phyloP scores from a whole-genome alignment of 2,797 vertebrate species.

The Odontamblyopus rebecca region DNA sequence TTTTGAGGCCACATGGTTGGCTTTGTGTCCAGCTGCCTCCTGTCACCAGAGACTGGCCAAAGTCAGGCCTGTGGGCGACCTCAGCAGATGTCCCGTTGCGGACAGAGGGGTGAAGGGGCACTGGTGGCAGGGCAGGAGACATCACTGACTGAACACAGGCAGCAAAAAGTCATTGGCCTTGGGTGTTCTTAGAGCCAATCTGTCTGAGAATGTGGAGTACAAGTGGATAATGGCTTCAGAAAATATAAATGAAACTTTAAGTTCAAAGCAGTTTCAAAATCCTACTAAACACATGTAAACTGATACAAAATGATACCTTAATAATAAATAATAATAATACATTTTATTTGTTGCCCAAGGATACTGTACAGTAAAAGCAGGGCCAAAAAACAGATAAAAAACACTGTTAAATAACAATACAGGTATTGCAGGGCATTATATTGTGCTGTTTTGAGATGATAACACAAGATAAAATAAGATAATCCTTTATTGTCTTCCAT shows the following conservation, averaged over 20 bases:
- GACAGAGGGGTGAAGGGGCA: slow-evolving; percentile 44
- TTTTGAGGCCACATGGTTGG: slow-evolving; percentile 37
- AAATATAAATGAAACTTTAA: background rate
- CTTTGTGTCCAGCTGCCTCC: slow-evolving; percentile 69
- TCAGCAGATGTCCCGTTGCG: slow-evolving; percentile 70
- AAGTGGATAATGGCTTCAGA: background rate
- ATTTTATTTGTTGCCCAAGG: too few relatives aligned
- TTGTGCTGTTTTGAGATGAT: slow-evolving; percentile 9
- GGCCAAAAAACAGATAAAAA: too few relatives aligned
- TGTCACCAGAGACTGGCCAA: slow-evolving; percentile 54
- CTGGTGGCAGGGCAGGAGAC: slow-evolving; percentile 35
- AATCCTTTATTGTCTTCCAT: too few relatives aligned
- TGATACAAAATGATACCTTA: too few relatives aligned
- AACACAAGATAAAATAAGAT: too few relatives aligned
- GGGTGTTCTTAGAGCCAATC: slow-evolving; percentile 31
- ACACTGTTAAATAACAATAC: too few relatives aligned
- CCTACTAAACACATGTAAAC: background rate
- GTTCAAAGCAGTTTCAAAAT: background rate
- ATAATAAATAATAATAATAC: too few relatives aligned
- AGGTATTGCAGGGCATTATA: background rate
- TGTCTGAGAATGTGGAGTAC: slow-evolving; percentile 6
- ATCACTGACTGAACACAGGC: slow-evolving; percentile 25
- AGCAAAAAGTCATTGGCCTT: slow-evolving; percentile 34
- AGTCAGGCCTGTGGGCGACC: slow-evolving; percentile 50
- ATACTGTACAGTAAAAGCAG: too few relatives aligned